Conservation (phyloP, 2,113 vertebrate species). For the Anolis sagrei region DNA sequence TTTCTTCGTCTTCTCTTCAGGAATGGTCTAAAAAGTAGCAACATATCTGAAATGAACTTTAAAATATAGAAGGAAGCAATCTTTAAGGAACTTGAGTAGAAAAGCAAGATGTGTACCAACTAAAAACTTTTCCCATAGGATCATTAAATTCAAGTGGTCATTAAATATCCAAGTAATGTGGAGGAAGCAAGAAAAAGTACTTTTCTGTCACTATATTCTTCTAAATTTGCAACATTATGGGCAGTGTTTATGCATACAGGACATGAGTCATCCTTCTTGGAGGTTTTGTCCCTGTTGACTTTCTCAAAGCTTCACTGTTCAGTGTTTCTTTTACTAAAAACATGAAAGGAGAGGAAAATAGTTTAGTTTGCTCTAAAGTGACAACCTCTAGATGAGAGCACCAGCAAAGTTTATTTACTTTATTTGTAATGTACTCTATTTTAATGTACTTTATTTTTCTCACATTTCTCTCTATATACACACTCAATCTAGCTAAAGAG, state of each 20-base stretch:
- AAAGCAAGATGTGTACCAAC: slow-evolving; percentile 47
- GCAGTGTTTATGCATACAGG: slow-evolving; percentile 50
- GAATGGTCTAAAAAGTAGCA: slow-evolving; percentile 40
- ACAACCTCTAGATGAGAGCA: not conserved
- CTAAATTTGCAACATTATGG: slow-evolving; percentile 38
- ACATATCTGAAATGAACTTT: slow-evolving; percentile 48
- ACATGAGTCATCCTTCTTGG: slow-evolving; percentile 59
- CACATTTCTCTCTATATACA: no score
- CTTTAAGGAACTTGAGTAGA: slow-evolving; percentile 46
- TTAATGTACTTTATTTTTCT: no score
- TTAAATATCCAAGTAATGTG: slow-evolving; percentile 55
- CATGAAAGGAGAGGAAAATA: slow-evolving; percentile 42
- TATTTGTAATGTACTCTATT: no score
- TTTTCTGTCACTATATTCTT: slow-evolving; percentile 43
- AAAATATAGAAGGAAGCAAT: slow-evolving; percentile 27
- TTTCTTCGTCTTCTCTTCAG: slow-evolving; percentile 8
- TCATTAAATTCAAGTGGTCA: slow-evolving; percentile 50
- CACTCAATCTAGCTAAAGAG: not conserved
- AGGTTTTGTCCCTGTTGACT: slow-evolving; percentile 47
- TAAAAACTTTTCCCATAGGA: slow-evolving; percentile 52
- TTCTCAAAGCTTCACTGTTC: slow-evolving; percentile 54
- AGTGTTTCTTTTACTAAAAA: slow-evolving; percentile 48
- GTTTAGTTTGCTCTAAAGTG: slow-evolving; percentile 52
- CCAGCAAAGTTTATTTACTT: no score
- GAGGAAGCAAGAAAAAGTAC: slow-evolving; percentile 36